phyloP scores from a whole-genome alignment of 2,113 vertebrate species.

The Ceyx cyanopectus region DNA sequence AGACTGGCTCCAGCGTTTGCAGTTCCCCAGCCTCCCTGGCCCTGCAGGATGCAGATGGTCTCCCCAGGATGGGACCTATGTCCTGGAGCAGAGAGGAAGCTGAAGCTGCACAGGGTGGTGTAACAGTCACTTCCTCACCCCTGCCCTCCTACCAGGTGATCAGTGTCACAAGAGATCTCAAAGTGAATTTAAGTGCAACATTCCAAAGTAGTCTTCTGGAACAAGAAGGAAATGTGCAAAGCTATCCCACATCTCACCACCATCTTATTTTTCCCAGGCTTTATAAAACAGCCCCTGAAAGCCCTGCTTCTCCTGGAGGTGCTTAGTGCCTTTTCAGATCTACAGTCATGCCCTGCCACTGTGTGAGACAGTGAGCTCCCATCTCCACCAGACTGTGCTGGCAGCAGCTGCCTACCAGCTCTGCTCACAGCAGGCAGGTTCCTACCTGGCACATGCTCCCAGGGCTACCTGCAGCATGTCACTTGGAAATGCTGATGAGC shows the following conservation, averaged over 20 bases:
- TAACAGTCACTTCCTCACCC: neutral
- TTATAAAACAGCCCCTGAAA: neutral
- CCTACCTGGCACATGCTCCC: neutral
- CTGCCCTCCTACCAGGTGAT: neutral
- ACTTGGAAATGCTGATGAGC: neutral
- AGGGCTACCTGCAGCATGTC: neutral
- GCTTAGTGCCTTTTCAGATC: neutral
- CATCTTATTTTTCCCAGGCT: neutral
- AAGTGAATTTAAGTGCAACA: neutral
- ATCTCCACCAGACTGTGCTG: neutral
- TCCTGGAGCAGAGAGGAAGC: neutral
- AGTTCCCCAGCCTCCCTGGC: neutral
- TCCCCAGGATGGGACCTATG: neutral
- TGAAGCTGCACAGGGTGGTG: neutral
- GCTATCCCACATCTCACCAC: neutral
- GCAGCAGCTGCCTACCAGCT: neutral
- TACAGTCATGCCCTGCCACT: neutral
- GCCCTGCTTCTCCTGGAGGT: neutral
- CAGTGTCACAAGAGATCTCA: neutral
- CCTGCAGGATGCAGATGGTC: rapidly evolving
- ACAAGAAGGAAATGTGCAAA: neutral
- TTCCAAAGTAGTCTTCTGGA: neutral
- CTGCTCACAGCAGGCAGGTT: neutral
- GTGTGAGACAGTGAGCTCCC: neutral
- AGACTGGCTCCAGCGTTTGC: neutral